Evolutionary conservation across 2,113 vertebrate genomes (phyloP).

Genomic region (Nyctibius bracteatus): DNA sequence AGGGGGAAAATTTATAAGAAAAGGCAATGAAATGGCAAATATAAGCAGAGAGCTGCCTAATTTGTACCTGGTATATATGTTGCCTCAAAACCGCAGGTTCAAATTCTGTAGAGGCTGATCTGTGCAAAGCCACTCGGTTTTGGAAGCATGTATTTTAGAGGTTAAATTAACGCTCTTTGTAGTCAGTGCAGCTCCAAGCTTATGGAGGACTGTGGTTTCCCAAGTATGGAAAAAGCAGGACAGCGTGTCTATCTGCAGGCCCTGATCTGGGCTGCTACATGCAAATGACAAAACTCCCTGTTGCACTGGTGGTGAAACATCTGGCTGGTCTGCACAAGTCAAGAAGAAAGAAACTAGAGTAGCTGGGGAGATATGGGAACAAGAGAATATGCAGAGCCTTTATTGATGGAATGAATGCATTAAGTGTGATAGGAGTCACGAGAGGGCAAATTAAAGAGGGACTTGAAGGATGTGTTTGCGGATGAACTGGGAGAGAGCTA

Average conservation of each 20-base stretch:
- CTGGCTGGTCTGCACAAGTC: background rate
- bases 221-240: background rate
- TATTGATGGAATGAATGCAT: background rate
- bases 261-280: background rate
- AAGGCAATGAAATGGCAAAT: background rate
- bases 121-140: background rate
- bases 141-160: background rate
- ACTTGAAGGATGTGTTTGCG: background rate
- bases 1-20: background rate
- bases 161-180: background rate
- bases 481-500: background rate
- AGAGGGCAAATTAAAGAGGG: background rate
- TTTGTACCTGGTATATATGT: background rate
- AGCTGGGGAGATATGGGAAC: background rate
- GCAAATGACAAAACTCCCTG: background rate
- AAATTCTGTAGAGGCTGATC: background rate
- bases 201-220: background rate
- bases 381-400: background rate
- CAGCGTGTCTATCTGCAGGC: rapidly evolving
- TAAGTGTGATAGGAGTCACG: background rate
- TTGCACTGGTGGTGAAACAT: background rate
- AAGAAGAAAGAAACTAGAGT: background rate
- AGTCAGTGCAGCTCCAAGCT: background rate
- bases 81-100: background rate
- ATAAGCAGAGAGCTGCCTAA: background rate